Evolutionary conservation across 2,797 vertebrate genomes (phyloP), one percentile per base, ranked within the genome.

Genomic region (Fistularia commersonii): DNA sequence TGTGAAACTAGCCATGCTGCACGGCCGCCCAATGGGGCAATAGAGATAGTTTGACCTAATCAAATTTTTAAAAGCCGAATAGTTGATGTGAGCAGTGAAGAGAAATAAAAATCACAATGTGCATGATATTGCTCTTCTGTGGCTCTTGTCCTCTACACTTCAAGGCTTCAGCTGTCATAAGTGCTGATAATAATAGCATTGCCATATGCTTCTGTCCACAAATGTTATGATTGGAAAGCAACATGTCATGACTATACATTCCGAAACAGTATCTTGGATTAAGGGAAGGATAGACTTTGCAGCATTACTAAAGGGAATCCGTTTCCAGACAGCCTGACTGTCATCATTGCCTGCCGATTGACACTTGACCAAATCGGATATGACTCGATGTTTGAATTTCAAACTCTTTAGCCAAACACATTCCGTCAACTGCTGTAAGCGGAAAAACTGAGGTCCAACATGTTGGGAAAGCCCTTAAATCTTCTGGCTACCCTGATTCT

Each of bases 141-240:
- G 79, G 61, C 74, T 45, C 55, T 55, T 11, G 57, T 71, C 63
- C 77, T 78, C 76, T 73, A 46, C 43, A 64, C 69, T 70, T 78
- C 61, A 62, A 69, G 72, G 73, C 78, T 57, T 72, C 79, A 69
- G 74, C 76, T 80, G 82, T 77, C 77, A 76, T 81, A 72, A 67
- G 61, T 40, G 70, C 64, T 77, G 72, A 78, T 67, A 64, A 80
- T 68, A 73, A 73, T 66, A 83, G 65, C 77, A 64, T 77, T 86
- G 73, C 83, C 84, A 87, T 85, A 88, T 87, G 87, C 73, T 84
- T 80, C 80, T 83, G 81, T 82, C 77, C 63, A 60, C 80, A 72
- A 74, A 85, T 85, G 81, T 83, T 82, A 76, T 80, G 79, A 86
- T 82, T 82, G 77, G 80, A 64, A 77, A 69, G 48, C 81, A 86